These are phyloP conservation scores for Tachuris rubrigastra DNA, from an alignment of 2,113 vertebrate species.

Conservation along the genomic window DNA sequence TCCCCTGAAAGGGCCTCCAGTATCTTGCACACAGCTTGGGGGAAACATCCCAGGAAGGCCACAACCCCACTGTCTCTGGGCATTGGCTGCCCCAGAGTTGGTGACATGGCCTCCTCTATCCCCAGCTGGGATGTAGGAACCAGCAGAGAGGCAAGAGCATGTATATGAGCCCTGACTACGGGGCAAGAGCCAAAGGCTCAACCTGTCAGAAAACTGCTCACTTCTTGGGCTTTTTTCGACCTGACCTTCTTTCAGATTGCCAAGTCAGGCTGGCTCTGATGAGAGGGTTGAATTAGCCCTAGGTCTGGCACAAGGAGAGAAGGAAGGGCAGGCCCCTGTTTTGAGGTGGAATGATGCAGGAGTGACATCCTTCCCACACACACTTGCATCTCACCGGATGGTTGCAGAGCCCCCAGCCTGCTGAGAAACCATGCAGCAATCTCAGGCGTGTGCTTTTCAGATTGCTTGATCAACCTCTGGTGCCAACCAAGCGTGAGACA, in stretches of 20 bases:
- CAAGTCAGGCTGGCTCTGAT: not conserved
- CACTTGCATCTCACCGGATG: accelerated
- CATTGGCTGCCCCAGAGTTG: not conserved
- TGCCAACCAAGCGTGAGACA: not conserved
- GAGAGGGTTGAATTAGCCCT: not conserved
- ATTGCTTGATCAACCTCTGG: not conserved
- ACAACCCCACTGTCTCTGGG: not conserved
- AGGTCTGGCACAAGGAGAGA: not conserved
- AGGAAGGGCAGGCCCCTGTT: not conserved
- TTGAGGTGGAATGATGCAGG: not conserved
- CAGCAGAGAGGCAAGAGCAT: not conserved
- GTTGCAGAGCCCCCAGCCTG: not conserved
- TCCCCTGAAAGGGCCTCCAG: not conserved
- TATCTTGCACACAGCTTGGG: not conserved
- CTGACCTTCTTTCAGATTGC: not conserved
- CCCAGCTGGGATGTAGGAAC: not conserved
- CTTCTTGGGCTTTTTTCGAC: not conserved
- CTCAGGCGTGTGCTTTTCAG: accelerated
- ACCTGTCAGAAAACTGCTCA: not conserved
- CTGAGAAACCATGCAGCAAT: accelerated
- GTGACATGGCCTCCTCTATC: not conserved
- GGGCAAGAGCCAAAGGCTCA: not conserved
- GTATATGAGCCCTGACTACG: accelerated
- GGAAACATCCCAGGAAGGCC: not conserved
- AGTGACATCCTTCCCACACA: not conserved